Evolutionary conservation across 2,797 vertebrate species (phyloP), one percentile per base, ranked within the genome.

Genomic region (Pantherophis alleghaniensis): DNA sequence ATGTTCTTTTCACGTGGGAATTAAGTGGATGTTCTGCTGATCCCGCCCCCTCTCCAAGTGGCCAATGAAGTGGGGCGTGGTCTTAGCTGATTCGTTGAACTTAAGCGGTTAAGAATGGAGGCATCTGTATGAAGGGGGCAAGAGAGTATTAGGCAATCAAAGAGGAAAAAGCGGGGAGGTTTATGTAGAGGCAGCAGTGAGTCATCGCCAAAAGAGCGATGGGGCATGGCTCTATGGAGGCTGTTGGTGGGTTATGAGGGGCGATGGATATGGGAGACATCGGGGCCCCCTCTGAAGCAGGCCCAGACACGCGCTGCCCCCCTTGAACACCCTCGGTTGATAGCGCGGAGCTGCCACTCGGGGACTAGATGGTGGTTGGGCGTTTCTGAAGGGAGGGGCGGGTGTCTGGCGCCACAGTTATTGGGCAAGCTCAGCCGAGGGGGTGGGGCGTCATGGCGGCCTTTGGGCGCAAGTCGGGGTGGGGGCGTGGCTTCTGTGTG

Each of bases 361-460:
- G 26, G 2, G 28, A 24, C 28, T 13, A 47, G 10, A 32, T 1
- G n/a, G 60, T 24, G 60, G 86, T n/a, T 57, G 86, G 91, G 56
- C 18, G 66, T 0, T 0, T 20, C 2, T n/a, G n/a, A 7, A 0
- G 74, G 9, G 20, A 0, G 60, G 16, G 55, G 87, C 10, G 14
- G 9, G 0, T 47, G 2, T 0, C 0, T 0, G 1, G 20, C 32
- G 32, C 20, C 53, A 37, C 91, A 37, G 32, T 55, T 16, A 26
- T 87, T 87, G 91, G 59, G 18, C 26, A 20, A 0, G 0, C 18
- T 4, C 42, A 14, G 3, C 0, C 91, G 5, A 59, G 0, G 47
- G n/a, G 63, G 87, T 22, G 16, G 10, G 0, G 59, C 5, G 0
- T 9, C 5, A 37, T 1, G 53, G 61, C 86, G 4, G 22, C 61